Percentiles rank a stretch among this genome's conserved stretches.
These are phyloP conservation scores for Trematomus bernacchii DNA, from an alignment of 2,797 vertebrate genomes.

Conservation along the genomic window DNA sequence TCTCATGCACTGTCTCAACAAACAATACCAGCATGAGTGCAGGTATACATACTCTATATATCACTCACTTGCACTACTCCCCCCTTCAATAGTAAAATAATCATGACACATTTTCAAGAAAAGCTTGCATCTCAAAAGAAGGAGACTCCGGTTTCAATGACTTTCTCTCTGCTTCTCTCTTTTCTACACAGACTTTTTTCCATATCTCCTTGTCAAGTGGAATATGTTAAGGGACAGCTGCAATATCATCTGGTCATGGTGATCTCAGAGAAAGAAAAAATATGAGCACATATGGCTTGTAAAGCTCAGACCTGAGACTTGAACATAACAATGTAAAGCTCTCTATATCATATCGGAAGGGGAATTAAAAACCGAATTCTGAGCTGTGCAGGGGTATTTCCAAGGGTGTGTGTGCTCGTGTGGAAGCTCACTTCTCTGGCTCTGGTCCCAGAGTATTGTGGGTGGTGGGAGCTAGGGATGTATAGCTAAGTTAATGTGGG, in stretches of 20 bases:
- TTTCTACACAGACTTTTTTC: constrained; percentile 8
- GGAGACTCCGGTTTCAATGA: constrained; percentile 13
- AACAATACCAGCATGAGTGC: constrained; percentile 1
- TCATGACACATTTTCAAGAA: not conserved
- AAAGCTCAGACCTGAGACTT: constrained; percentile 48
- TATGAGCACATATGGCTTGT: constrained; percentile 51
- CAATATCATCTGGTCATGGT: constrained; percentile 44
- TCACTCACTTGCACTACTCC: not conserved
- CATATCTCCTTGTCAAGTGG: constrained; percentile 29
- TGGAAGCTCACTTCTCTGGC: constrained; percentile 46
- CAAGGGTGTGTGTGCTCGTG: constrained; percentile 20
- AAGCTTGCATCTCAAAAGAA: not conserved
- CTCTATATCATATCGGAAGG: constrained; percentile 37
- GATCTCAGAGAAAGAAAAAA: constrained; percentile 50
- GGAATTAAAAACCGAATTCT: constrained; percentile 2
- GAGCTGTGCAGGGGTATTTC: constrained; percentile 27
- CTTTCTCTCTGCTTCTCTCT: constrained; percentile 1
- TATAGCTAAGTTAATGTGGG: constrained; percentile 17
- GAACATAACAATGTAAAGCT: constrained; percentile 35
- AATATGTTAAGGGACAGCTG: constrained; percentile 62
- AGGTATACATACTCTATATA: not conserved
- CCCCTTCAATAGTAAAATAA: not conserved
- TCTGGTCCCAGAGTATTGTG: constrained; percentile 34
- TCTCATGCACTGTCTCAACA: not conserved
- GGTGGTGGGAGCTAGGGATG: constrained; percentile 1